Conservation (phyloP, 1,140 invertebrate genomes). For the Zeugodacus cucurbitae region DNA sequence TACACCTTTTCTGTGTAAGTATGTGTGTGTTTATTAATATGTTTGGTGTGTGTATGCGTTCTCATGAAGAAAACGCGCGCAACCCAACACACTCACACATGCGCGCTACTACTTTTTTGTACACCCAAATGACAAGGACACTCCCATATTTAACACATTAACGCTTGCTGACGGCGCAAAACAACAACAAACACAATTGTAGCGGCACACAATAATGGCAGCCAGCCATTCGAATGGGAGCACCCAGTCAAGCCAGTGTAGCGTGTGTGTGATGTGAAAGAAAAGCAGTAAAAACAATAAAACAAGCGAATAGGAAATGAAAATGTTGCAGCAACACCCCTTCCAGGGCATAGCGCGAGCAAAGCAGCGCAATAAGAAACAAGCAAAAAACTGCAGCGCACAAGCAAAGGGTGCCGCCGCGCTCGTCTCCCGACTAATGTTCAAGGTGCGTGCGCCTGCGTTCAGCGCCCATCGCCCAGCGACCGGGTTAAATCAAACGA, state of each 20-base stretch:
- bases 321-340: constrained; percentile 29
- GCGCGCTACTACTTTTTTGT: background rate
- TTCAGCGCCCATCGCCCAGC: background rate
- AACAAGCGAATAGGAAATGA: background rate
- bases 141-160: constrained; percentile 65
- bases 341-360: background rate
- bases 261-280: background rate
- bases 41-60: background rate
- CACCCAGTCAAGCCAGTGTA: background rate
- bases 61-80: background rate
- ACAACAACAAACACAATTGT: constrained; percentile 1
- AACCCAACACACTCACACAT: background rate
- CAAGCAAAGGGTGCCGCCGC: constrained; percentile 16
- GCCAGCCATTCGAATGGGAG: constrained; percentile 40
- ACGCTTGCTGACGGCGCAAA: constrained; percentile 26
- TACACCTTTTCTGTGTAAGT: constrained; percentile 62
- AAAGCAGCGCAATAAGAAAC: background rate
- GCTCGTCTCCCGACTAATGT: background rate
- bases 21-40: constrained; percentile 47
- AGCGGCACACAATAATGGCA: constrained; percentile 49
- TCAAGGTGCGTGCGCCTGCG: constrained; percentile 34
- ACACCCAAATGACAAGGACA: constrained; percentile 62
- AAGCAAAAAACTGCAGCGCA: background rate
- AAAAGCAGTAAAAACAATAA: background rate
- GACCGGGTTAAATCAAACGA: background rate